Base-by-base conservation (phyloP, 2,888 invertebrate genomes). In the Cephalotes varians region DNA sequence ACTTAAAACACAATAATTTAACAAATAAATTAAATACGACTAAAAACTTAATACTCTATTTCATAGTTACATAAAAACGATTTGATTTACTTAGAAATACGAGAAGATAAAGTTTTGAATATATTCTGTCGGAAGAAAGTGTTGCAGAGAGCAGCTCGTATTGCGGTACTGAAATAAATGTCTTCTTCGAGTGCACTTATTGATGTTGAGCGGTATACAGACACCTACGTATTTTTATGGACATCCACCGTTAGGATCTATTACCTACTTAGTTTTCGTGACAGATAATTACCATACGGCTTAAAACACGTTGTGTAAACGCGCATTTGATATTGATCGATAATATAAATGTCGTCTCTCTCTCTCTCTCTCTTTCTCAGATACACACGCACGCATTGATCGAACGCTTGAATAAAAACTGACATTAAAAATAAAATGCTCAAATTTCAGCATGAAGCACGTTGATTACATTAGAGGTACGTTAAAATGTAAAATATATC, bases 171-270 rank as follows among this genome's bases (percentile, higher is more conserved):
- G 80, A 73, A 49, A 65, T 37, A 64, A 65, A 65, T n/a, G 37
- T 62, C 31, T 80, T 49, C n/a, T 60, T 74, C 47, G 12, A n/a
- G n/a, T 28, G 49, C n/a, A 79, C 56, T 69, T 62, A 73, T 62
- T 51, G 73, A 80, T 28, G 58, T 47, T 58, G 21, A 67, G 34
- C 58, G 47, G 12, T 62, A 34, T 44, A 60, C n/a, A 77, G 56
- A 7, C 21, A 28, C 21, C 49, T 37, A 37, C 9, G 6, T 37
- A 80, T 51, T 74, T 80, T 80, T 74, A 74, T 51, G 40, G 6
- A 31, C 62, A 62, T 82, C 15, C 25, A 21, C 84, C 84, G 84
- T 84, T 84, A 84, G 65, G 60, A 72, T 77, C 79, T 72, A 73
- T 84, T 67, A 73, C 49, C 69, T 72, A 84, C 84, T 83, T 83